Base-by-base conservation (phyloP, 2,797 vertebrate species). In the Lepilemur septentrionalis region DNA sequence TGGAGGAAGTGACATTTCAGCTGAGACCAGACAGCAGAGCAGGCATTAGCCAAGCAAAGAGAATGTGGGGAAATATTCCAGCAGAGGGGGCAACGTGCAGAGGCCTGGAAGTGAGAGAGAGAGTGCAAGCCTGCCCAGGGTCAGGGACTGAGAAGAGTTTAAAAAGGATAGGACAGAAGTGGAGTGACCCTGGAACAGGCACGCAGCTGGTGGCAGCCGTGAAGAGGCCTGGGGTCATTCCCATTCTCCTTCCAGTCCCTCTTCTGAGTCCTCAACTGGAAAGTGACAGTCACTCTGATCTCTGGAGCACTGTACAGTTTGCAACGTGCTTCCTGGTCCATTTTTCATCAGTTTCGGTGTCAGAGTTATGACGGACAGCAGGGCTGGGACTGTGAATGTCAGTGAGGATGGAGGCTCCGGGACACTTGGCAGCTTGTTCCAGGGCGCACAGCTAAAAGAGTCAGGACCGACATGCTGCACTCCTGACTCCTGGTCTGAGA, bases 1-100 rank as follows among this genome's bases (percentile, higher is more conserved):
- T 94, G 85, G 87, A 79, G 82, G 92, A 92, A 89, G 61, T 12
- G n/a, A 17, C 38, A 7, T 85, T 52, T 63, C 25, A 12, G 13
- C 22, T 7, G 87, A 90, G 75, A 52, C 13, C 14, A 20, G 70
- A 57, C 70, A 73, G 61, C n/a, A 23, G 43, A 61, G 6, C 2
- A 70, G 61, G 30, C 25, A 28, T 78, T 28, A 75, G n/a, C 20
- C 30, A 3, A 55, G 46, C 23, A 59, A 72, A 61, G 46, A 59
- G 48, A 55, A 50, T 5, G n/a, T 52, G 20, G 17, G 52, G 17
- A 48, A 61, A 41, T 11, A 25, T 46, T 23, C 50, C 12, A 65
- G 25, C 70, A 76, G 22, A 30, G 28, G 28, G 18, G 23, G 8
- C 20, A 32, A 23, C 4, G 5, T 15, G 1, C 69, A 46, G 17